Base-by-base conservation (phyloP, 2,797 vertebrate genomes). In the Streptopelia turtur region DNA sequence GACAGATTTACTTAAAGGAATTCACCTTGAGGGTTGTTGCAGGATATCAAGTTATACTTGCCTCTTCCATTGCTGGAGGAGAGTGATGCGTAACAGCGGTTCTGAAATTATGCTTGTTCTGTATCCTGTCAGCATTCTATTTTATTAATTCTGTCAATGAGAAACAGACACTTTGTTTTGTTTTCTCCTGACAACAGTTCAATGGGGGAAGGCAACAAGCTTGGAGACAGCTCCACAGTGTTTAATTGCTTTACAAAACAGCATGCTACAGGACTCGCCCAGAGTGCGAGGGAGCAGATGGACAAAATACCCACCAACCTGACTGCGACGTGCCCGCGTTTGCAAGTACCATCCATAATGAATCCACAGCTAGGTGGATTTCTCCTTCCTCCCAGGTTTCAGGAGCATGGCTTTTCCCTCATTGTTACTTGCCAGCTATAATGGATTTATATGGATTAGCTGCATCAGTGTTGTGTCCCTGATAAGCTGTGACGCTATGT, bases 321-420 rank as follows among this genome's bases (percentile, higher is more conserved):
- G 18, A 41, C 31, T 27, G 16, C 0, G 0, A n/a, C 0, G 0
- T 35, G 17, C 35, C 23, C 35, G 28, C 13, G n/a, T 13, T 70
- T 11, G 7, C 45, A 71, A 88, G 39, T 27, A 18, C 25, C 53
- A 77, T 16, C 60, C 64, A n/a, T 0, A 68, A 57, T 9, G 43
- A 72, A 50, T 14, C 30, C 52, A 50, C 17, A 61, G 15, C 3
- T 11, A 37, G 35, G 22, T 47, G 41, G 23, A 30, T 59, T 89
- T 87, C 77, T 83, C 43, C 69, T 91, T 56, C n/a, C 39, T 71
- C 43, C 28, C 43, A 53, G 35, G 11, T 66, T 91, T 79, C 63
- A 82, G 28, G 23, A 86, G 39, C 66, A 13, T 11, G 49, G 30
- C 47, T 86, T 83, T 56, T 4, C 37, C 53, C 28, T 25, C 50